phyloP scores from a whole-genome alignment of 2,113 vertebrate genomes.

The Mesembrinibis cayennensis region DNA sequence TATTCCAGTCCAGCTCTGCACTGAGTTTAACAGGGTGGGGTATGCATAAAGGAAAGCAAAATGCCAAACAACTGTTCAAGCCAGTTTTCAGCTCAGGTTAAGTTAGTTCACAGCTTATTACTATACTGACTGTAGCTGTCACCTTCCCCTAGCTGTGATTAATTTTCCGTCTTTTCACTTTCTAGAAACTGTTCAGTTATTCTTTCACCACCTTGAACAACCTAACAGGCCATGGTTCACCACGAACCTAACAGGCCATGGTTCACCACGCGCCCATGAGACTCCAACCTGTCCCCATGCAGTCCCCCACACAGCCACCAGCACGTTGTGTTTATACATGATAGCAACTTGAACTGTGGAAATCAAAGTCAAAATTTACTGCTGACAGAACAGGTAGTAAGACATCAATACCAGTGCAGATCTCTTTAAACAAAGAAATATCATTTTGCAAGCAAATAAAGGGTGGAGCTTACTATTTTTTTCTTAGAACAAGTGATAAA shows the following conservation, averaged over 20 bases:
- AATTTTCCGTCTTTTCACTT: not conserved
- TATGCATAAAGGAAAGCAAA: not conserved
- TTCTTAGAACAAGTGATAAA: not conserved
- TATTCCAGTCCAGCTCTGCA: not conserved
- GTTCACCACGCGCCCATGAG: rapidly evolving
- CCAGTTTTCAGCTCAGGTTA: not conserved
- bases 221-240: not conserved
- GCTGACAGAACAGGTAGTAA: not conserved
- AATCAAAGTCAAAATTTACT: not conserved
- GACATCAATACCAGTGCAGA: not conserved
- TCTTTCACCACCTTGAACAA: not conserved
- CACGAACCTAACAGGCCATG: not conserved
- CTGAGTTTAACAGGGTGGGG: rapidly evolving
- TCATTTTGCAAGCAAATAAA: not conserved
- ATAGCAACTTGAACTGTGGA: not conserved
- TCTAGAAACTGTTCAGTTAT: not conserved
- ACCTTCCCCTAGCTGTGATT: not conserved
- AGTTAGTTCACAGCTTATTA: not conserved
- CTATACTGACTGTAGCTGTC: not conserved
- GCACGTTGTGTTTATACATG: not conserved
- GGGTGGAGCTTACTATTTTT: not conserved
- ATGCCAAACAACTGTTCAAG: not conserved
- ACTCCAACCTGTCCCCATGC: not conserved
- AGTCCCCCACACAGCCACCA: not conserved
- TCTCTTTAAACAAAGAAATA: not conserved